These are phyloP conservation scores for Spheniscus mendiculus DNA, from an alignment of 2,113 vertebrate species.

Conservation along the genomic window DNA sequence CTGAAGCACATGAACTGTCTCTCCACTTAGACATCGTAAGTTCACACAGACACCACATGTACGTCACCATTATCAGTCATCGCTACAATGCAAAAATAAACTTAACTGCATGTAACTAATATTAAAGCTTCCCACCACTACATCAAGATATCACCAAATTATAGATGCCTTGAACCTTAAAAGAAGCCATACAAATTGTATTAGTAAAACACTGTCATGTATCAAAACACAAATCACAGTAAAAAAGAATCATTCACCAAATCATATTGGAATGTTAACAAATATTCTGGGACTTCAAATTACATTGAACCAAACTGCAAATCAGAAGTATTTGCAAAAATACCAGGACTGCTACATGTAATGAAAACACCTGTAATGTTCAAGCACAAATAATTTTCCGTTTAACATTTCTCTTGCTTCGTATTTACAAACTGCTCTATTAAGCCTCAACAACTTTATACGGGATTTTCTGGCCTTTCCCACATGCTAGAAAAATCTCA, in stretches of 20 bases:
- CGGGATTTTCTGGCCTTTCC: background rate
- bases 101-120: background rate
- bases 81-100: background rate
- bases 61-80: background rate
- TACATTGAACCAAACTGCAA: background rate
- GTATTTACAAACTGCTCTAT: background rate
- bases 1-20: background rate
- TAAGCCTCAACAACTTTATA: background rate
- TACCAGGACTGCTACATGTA: background rate
- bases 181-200: background rate
- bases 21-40: background rate
- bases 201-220: background rate
- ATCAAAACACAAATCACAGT: background rate
- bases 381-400: background rate
- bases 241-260: background rate
- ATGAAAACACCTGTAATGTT: background rate
- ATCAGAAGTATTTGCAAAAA: background rate
- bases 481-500: background rate
- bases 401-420: background rate
- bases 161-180: background rate
- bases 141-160: background rate
- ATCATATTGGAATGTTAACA: background rate
- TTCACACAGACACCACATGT: background rate
- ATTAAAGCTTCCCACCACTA: background rate
- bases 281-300: background rate